A percentile compares a stretch with the other conserved stretches of the same genome.
Conservation (phyloP, 2,888 invertebrate species). For the Phalera bucephala region DNA sequence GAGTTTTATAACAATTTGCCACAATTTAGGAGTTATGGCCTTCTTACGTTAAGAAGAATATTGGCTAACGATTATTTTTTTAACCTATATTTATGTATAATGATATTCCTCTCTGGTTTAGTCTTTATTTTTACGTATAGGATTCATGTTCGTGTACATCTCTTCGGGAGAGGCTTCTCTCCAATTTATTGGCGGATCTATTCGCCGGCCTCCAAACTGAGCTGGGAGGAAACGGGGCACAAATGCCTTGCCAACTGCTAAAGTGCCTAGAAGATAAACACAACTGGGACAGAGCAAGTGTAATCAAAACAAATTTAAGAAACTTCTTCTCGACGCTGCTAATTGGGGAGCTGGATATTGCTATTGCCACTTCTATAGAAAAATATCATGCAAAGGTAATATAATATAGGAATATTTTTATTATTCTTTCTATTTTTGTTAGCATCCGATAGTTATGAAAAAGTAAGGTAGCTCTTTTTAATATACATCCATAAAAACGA, state of each 20-base stretch:
- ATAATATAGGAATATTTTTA: too few species aligned
- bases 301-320: conserved; percentile 55
- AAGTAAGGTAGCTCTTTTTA: too few species aligned
- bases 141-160: conserved; percentile 70
- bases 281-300: conserved; percentile 62
- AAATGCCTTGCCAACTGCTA: conserved; percentile 69
- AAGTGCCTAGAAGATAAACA: conserved; percentile 72
- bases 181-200: conserved; percentile 55
- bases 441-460: too few species aligned
- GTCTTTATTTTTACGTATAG: too few species aligned
- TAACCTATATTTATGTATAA: too few species aligned
- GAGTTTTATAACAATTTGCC: too few species aligned
- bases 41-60: too few species aligned
- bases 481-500: too few species aligned
- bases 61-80: too few species aligned
- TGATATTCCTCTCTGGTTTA: too few species aligned
- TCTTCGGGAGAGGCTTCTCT: conserved; percentile 54
- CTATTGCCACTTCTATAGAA: conserved; percentile 69
- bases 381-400: conserved; percentile 68
- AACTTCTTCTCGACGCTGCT: conserved; percentile 60
- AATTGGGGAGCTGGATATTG: conserved; percentile 66
- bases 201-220: conserved; percentile 66
- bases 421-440: too few species aligned
- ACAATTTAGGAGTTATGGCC: too few species aligned
- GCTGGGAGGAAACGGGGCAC: conserved; percentile 37